Conservation (phyloP, 1,140 invertebrate species). For the Lasioglossum baleicum region DNA sequence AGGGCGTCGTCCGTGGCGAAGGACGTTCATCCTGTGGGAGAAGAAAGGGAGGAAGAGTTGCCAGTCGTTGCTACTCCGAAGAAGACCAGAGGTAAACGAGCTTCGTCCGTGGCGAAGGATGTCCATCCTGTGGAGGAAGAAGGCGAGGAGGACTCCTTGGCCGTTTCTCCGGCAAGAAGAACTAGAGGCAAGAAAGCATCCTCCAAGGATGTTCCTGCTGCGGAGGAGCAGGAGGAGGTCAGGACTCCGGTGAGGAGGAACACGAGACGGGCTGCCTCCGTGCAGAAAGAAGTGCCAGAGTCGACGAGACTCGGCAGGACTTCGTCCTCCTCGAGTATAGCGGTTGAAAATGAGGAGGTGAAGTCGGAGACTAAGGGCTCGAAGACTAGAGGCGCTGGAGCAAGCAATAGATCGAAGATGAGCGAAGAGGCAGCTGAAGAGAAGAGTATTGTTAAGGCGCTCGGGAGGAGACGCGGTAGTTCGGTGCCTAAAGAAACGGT, state of each 20-base stretch:
- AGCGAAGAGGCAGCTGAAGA: constrained; percentile 20
- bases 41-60: neutral
- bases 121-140: neutral
- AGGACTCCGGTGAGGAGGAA: constrained; percentile 36
- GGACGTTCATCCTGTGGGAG: neutral
- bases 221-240: constrained; percentile 18
- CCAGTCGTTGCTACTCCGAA: neutral
- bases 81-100: neutral
- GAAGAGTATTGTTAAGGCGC: neutral
- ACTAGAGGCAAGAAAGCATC: constrained; percentile 11
- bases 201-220: neutral
- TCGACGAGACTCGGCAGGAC: constrained; percentile 33
- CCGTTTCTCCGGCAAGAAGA: neutral
- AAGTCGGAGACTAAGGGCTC: neutral
- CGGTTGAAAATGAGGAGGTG: constrained; percentile 13
- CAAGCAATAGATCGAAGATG: constrained; percentile 12
- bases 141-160: neutral
- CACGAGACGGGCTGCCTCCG: constrained; percentile 51
- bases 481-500: constrained; percentile 66
- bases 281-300: constrained; percentile 46
- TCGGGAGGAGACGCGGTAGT: constrained; percentile 49
- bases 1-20: neutral
- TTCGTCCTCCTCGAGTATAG: constrained; percentile 48
- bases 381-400: neutral
- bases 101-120: neutral